Conservation (phyloP, 2,797 vertebrate genomes). For the Acomys russatus region DNA sequence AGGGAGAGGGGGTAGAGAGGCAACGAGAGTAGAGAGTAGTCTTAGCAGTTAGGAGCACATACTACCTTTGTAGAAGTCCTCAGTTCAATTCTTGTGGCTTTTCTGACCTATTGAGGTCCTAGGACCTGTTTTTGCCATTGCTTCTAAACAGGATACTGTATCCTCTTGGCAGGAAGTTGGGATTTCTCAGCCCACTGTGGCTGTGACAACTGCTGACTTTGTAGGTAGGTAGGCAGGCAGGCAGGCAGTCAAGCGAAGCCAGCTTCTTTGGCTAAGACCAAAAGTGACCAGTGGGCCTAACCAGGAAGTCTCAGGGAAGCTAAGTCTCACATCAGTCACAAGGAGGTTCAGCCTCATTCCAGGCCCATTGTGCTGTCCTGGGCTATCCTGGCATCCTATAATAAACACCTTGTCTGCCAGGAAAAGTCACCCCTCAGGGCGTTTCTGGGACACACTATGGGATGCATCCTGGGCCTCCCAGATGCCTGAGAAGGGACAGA, state of each 20-base stretch:
- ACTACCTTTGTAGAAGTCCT: neutral
- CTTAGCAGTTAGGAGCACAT: neutral
- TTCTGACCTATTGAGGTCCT: neutral
- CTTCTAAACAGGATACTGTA: neutral
- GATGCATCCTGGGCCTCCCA: neutral
- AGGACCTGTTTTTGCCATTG: neutral
- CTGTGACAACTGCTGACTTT: neutral
- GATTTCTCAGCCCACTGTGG: neutral
- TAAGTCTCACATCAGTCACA: neutral
- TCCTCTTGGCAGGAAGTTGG: neutral
- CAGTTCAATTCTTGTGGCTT: neutral
- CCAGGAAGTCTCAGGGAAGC: neutral
- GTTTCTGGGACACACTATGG: neutral
- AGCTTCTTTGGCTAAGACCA: neutral
- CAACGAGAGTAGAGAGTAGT: too few species aligned
- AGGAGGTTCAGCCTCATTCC: neutral
- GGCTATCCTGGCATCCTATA: neutral
- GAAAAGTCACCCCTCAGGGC: neutral
- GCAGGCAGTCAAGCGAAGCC: neutral
- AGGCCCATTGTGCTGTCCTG: neutral
- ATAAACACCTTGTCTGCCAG: neutral
- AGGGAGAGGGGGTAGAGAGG: too few species aligned
- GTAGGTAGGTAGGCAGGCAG: neutral
- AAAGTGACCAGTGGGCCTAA: neutral
- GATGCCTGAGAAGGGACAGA: neutral